A percentile compares a stretch with the other conserved stretches of the same genome.
Evolutionary conservation across 2,113 vertebrate species (phyloP).

Genomic region (Sylvia atricapilla): DNA sequence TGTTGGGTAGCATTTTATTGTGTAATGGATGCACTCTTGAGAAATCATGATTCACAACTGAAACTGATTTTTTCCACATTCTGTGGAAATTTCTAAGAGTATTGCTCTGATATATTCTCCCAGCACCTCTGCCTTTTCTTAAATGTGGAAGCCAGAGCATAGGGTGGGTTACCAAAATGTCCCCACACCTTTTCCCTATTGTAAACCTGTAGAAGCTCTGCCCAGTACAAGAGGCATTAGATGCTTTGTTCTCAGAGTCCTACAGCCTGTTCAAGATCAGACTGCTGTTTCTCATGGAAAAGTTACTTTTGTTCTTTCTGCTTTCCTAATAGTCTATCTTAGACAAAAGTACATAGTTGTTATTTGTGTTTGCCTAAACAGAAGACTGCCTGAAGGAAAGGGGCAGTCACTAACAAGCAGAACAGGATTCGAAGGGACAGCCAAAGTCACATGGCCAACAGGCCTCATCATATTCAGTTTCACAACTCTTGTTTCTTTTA

Average conservation of each 20-base stretch:
- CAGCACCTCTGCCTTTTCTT: not conserved
- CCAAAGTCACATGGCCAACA: fast-evolving
- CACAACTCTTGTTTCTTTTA: not conserved
- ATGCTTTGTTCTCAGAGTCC: not conserved
- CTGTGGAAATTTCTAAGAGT: not conserved
- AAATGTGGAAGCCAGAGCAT: not conserved
- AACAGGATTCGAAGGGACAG: not conserved
- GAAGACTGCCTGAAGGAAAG: not conserved
- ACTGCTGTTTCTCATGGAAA: not conserved
- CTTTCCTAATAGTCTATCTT: not conserved
- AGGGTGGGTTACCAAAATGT: not conserved
- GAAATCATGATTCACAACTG: not conserved
- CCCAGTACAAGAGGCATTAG: not conserved
- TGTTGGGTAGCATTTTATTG: not conserved
- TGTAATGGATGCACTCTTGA: not conserved
- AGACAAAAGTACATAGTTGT: not conserved
- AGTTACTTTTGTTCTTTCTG: not conserved
- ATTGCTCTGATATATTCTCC: not conserved
- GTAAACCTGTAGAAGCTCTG: not conserved
- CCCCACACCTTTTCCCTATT: not conserved
- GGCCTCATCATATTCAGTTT: not conserved
- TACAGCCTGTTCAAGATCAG: not conserved
- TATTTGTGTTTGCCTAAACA: not conserved
- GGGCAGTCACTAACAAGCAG: not conserved
- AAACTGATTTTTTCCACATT: not conserved